phyloP scores from a whole-genome alignment of 2,888 invertebrate species.

The Aelia acuminata region DNA sequence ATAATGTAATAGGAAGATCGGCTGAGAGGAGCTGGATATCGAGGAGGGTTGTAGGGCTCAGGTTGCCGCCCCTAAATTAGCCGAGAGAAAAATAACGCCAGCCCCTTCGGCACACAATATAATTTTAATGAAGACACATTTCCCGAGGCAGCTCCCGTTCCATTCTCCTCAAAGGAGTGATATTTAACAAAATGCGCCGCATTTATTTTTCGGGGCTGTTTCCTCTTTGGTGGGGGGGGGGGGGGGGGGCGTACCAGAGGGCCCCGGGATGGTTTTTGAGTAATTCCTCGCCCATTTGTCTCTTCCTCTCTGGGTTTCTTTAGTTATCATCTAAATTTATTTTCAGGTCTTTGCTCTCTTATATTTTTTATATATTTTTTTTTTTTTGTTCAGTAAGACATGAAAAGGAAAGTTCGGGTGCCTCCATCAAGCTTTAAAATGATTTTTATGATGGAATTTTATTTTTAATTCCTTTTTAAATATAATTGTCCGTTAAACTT shows the following conservation, averaged over 20 bases:
- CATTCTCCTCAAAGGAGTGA: conserved; percentile 14
- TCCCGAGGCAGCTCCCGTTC: background rate
- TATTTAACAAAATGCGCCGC: conserved; percentile 23
- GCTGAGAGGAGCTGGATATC: background rate
- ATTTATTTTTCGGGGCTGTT: conserved; percentile 1
- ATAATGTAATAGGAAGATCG: background rate
- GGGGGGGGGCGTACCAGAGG: background rate
- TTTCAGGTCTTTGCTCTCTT: background rate
- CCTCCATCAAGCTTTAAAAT: too few relatives aligned
- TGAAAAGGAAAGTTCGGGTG: too few relatives aligned
- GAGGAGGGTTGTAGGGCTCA: background rate
- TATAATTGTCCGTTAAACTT: too few relatives aligned
- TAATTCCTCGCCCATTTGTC: background rate
- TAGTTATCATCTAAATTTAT: conserved; percentile 11
- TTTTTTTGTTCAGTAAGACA: too few relatives aligned
- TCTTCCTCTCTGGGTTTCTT: background rate
- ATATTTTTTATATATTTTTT: background rate
- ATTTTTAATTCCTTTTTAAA: too few relatives aligned
- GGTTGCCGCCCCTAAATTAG: conserved; percentile 40
- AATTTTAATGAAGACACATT: conserved; percentile 49
- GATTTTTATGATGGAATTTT: too few relatives aligned
- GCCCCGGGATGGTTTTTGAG: background rate
- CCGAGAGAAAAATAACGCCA: conserved; percentile 13
- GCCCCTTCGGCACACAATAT: conserved; percentile 26
- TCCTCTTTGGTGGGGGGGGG: background rate